Evolutionary conservation across 2,888 invertebrate species (phyloP), one percentile per base, ranked within the genome.

Genomic region (Crematogaster levior): DNA sequence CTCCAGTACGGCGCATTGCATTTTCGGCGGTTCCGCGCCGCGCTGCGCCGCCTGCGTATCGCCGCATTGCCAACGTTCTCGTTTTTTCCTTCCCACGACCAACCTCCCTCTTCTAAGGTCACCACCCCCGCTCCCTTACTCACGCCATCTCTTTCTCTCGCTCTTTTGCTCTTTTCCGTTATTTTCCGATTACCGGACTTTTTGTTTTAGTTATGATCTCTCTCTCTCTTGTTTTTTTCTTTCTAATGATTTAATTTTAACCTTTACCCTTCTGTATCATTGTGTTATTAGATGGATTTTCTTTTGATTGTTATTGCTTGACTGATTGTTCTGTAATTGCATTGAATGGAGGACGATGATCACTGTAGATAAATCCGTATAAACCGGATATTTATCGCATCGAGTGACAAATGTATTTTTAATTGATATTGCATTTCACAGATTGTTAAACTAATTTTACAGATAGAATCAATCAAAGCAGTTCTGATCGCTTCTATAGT

Each of bases 1-100:
- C n/a, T 73, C 27, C 63, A 87, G 85, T 87, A 84, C 89, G 88
- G 90, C 90, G 87, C 90, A 90, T 89, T 91, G 91, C 92, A 91
- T 91, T 92, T 91, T 91, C 89, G 88, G 88, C 90, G 91, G 84
- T 89, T 87, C 88, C 85, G 88, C 82, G 81, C 66, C 80, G 65
- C 81, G 60, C 60, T 10, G 68, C 87, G 84, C 83, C 83, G 83
- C 85, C 48, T 88, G 88, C 89, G 86, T 90, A 91, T 91, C 89
- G 84, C 90, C 90, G 92, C 90, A 90, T 91, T 88, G 86, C 89
- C 90, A 90, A 88, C 90, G 85, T 82, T 88, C 77, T 81, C 72
- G 82, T 86, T 87, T 84, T 27, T 56, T 53, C 27, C 40, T 61
- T 56, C 63, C 37, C 65, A 70, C 82, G 58, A n/a, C 24, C 81